Evolutionary conservation across 2,888 invertebrate genomes (phyloP).

Genomic region (Platycnemis pennipes): DNA sequence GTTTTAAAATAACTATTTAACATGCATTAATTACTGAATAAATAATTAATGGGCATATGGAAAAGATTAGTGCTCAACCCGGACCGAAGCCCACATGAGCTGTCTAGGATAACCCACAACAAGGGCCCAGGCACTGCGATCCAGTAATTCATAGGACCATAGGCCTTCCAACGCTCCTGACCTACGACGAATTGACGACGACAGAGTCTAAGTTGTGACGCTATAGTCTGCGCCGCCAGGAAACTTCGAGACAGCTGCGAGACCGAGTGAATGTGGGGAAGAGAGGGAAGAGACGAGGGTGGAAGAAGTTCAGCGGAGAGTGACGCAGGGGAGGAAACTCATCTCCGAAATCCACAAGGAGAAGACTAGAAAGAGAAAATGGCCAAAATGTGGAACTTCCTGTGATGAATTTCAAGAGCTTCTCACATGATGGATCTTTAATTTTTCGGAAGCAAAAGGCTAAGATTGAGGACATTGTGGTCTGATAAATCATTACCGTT

Average conservation of each 20-base stretch:
- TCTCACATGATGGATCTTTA: not conserved
- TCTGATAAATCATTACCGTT: too few species aligned
- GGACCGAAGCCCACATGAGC: not conserved
- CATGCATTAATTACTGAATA: too few species aligned
- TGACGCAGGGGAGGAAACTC: not conserved
- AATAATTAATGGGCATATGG: too few species aligned
- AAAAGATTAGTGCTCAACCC: not conserved
- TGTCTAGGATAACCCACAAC: not conserved
- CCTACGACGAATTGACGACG: not conserved
- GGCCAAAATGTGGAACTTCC: not conserved
- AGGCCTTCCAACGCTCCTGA: not conserved
- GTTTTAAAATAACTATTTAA: too few species aligned
- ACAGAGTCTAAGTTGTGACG: not conserved
- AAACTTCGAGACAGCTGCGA: not conserved
- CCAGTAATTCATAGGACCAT: too few species aligned
- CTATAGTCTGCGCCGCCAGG: not conserved
- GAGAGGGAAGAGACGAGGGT: not conserved
- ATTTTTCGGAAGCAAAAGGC: not conserved
- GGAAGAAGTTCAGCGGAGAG: not conserved
- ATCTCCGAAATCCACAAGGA: not conserved
- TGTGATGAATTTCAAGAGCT: not conserved
- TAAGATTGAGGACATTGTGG: too few species aligned
- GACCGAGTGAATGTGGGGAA: not conserved
- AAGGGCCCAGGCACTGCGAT: not conserved
- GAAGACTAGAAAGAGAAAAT: conserved; percentile 10